phyloP scores from a whole-genome alignment of 2,888 invertebrate species.

The Linnaemya vulpina region DNA sequence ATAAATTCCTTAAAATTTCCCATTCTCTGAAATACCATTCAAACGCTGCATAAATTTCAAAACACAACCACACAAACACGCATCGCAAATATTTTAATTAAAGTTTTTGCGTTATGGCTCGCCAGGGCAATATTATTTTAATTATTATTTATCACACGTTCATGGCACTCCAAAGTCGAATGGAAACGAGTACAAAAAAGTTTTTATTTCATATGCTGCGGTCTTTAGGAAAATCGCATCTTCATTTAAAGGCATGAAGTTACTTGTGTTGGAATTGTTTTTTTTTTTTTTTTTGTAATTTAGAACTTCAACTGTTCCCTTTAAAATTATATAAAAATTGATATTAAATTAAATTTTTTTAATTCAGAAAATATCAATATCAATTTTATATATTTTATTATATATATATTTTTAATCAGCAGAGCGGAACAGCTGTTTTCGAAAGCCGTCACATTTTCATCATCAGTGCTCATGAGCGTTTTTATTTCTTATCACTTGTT shows the following conservation, averaged over 20 bases:
- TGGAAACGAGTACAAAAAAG: neutral
- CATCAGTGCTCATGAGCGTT: no score
- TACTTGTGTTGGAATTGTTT: neutral
- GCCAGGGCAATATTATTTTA: conserved; percentile 9
- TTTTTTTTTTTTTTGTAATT: no score
- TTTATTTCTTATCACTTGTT: no score
- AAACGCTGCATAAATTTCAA: neutral
- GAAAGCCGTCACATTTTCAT: no score
- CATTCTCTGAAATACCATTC: neutral
- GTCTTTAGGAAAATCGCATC: neutral
- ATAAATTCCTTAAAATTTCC: neutral
- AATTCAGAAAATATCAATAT: no score
- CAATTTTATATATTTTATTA: no score
- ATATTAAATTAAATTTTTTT: no score
- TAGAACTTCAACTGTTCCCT: no score
- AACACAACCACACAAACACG: neutral
- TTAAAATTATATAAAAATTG: no score
- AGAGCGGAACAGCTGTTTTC: no score
- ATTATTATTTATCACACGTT: conserved; percentile 18
- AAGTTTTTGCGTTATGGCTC: neutral
- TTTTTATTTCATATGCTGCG: neutral
- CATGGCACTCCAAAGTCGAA: neutral
- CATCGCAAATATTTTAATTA: neutral
- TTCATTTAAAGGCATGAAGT: neutral
- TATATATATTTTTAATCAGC: no score